Evolutionary conservation across 2,113 vertebrate species (phyloP).

Genomic region (Sapajus apella): DNA sequence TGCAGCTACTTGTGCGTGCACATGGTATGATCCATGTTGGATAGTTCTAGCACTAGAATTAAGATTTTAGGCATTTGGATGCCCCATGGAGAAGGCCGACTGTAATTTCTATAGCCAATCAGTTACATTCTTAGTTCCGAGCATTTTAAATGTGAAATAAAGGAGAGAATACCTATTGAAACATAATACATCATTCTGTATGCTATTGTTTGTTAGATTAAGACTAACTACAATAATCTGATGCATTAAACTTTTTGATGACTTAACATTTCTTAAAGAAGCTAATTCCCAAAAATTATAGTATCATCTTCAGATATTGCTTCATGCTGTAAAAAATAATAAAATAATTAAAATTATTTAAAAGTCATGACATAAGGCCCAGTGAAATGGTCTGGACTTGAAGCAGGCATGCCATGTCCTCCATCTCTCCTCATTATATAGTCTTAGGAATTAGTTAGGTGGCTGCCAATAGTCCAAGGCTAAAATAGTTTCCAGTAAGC

Average conservation of each 20-base stretch:
- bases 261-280: constrained; percentile 5
- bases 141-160: neutral
- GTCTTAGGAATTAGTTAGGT: neutral
- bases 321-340: neutral
- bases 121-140: neutral
- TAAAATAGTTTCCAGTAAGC: neutral
- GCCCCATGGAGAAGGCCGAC: neutral
- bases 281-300: neutral
- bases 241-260: neutral
- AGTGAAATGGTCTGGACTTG: neutral
- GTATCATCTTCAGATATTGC: neutral
- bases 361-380: neutral
- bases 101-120: neutral
- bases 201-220: neutral
- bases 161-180: neutral
- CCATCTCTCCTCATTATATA: neutral
- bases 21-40: neutral
- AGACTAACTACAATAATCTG: neutral
- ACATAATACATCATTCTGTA: neutral
- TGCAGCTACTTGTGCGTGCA: neutral
- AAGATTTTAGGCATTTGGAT: neutral
- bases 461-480: neutral
- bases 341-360: neutral
- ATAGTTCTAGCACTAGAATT: neutral
- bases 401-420: neutral